These are phyloP conservation scores for Megastigmus dorsalis DNA, from an alignment of 2,888 invertebrate species.

Conservation along the genomic window DNA sequence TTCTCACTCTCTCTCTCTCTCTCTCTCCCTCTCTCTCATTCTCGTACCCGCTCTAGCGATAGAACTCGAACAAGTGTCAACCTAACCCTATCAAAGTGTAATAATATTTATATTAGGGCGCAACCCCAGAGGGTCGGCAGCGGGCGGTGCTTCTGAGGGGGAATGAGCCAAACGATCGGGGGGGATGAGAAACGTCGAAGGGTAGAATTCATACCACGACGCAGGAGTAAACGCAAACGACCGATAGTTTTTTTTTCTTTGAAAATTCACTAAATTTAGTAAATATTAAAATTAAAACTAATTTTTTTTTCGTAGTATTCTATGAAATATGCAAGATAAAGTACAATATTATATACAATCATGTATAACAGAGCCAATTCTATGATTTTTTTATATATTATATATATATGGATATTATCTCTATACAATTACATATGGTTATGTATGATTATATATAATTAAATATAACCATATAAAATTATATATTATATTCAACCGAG, in stretches of 20 bases:
- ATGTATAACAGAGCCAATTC: no score
- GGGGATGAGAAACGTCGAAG: slow-evolving; percentile 10
- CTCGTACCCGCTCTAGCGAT: not conserved
- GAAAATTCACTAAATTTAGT: not conserved
- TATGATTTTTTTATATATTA: no score
- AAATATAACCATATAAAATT: no score
- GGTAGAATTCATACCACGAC: slow-evolving; percentile 26
- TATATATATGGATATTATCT: no score
- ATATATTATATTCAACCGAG: no score
- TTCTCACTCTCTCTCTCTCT: not conserved
- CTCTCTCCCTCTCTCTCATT: not conserved
- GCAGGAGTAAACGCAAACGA: not conserved
- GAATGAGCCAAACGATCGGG: slow-evolving; percentile 35
- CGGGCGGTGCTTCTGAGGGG: not conserved
- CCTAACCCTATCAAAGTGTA: slow-evolving; percentile 75
- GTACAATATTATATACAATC: no score
- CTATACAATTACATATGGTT: no score
- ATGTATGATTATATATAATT: no score
- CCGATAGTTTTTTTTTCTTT: slow-evolving; percentile 1
- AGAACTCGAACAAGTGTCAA: slow-evolving; percentile 67
- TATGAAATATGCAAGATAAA: no score
- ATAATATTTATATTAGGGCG: slow-evolving; percentile 75
- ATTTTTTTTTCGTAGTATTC: no score
- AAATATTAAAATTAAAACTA: not conserved
- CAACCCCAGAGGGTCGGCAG: slow-evolving; percentile 61